Evolutionary conservation across 2,113 vertebrate genomes (phyloP).

Genomic region (Vicugna pacos): DNA sequence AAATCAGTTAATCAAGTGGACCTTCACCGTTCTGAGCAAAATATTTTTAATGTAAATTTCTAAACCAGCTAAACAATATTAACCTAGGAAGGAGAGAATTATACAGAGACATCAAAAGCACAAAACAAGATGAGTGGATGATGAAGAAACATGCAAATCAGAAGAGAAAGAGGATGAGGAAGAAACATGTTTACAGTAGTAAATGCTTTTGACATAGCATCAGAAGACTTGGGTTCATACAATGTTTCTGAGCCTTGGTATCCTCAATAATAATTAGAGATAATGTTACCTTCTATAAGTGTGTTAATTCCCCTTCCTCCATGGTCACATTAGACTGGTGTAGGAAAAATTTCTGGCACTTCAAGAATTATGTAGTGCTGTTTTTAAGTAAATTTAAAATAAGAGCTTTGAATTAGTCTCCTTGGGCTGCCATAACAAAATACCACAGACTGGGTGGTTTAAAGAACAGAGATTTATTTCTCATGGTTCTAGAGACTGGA

Average conservation of each 20-base stretch:
- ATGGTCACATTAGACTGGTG: not conserved
- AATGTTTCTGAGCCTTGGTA: not conserved
- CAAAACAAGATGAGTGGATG: not conserved
- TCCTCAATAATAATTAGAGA: not conserved
- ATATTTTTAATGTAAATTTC: not conserved
- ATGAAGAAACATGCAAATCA: not conserved
- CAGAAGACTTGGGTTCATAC: not conserved
- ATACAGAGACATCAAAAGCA: not conserved
- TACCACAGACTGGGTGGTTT: not conserved
- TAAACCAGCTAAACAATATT: not conserved
- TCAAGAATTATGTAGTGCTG: not conserved
- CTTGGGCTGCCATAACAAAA: not conserved
- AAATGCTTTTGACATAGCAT: too few relatives aligned
- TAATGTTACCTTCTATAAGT: not conserved
- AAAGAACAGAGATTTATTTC: not conserved
- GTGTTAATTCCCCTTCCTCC: not conserved
- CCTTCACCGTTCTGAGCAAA: not conserved
- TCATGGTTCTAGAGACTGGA: not conserved
- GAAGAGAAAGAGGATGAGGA: not conserved
- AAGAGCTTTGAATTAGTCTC: not conserved
- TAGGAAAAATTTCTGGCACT: not conserved
- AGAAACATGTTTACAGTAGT: too few relatives aligned
- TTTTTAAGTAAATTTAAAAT: not conserved
- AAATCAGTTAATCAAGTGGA: not conserved
- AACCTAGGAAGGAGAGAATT: not conserved